Evolutionary conservation across 2,888 invertebrate species (phyloP).

Genomic region (Synergus gifuensis): DNA sequence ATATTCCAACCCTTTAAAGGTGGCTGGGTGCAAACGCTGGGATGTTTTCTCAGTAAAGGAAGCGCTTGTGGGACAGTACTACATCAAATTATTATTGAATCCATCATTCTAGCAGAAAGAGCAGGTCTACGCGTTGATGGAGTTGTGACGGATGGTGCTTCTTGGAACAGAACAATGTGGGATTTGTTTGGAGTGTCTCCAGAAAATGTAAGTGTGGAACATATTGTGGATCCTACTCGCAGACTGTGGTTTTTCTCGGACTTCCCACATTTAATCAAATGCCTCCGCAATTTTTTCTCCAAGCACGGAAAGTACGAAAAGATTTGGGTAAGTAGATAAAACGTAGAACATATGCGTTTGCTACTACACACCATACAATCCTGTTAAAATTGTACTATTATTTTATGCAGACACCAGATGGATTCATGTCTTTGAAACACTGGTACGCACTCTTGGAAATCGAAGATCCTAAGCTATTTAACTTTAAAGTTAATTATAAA

Average conservation of each 20-base stretch:
- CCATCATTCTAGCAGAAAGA: slow-evolving; percentile 57
- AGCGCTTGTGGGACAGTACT: slow-evolving; percentile 55
- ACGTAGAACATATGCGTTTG: not conserved
- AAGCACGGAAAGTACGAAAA: not conserved
- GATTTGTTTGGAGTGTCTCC: slow-evolving; percentile 29
- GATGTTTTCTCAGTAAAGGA: slow-evolving; percentile 59
- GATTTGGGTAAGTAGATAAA: not conserved
- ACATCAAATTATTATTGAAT: slow-evolving; percentile 58
- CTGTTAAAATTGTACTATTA: not conserved
- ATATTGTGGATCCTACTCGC: slow-evolving; percentile 45
- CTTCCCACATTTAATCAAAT: slow-evolving; percentile 45
- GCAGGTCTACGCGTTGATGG: slow-evolving; percentile 50
- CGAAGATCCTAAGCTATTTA: not conserved
- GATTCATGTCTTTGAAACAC: slow-evolving; percentile 11
- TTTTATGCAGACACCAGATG: not conserved
- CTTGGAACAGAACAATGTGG: slow-evolving; percentile 52
- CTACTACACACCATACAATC: no score
- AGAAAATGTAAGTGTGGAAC: not conserved
- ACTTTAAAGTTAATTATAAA: slow-evolving; percentile 34
- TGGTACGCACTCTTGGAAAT: slow-evolving; percentile 34
- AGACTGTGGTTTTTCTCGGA: slow-evolving; percentile 48
- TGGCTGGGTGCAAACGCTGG: slow-evolving; percentile 59
- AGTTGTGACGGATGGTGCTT: slow-evolving; percentile 56
- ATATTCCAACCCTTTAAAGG: slow-evolving; percentile 61
- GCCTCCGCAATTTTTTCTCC: slow-evolving; percentile 31